Base-by-base conservation (phyloP, 1,140 invertebrate species). In the Linepithema humile region DNA sequence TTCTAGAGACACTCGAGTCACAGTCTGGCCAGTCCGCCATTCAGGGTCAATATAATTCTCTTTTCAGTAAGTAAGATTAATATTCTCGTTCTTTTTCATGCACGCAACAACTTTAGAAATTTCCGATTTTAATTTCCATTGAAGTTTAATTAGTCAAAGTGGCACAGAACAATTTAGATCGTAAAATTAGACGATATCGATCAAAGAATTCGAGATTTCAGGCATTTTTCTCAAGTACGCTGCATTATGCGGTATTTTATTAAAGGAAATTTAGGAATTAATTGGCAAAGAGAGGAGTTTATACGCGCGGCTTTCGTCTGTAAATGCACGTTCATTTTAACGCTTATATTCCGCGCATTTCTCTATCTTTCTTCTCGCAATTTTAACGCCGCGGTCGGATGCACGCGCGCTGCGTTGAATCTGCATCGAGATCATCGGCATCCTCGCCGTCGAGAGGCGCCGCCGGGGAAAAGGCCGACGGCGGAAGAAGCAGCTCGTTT, bases 401-500 rank as follows among this genome's bases (percentile, higher is more conserved):
- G 40, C 75, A 20, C 45, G 40, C 60, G 55, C 60, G 43, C 23
- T 26, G 38, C 43, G 45, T 38, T 35, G 84, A 26, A 50, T 48
- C 45, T 38, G 32, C 29, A 48, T 83, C 64, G 86, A 77, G 84
- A 87, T 86, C 85, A 85, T 86, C 85, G 85, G 73, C 57, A 69
- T 77, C 29, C 43, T 57, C 84, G 50, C 32, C 43, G 65, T 70
- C 60, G 78, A 53, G 65, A 72, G 35, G 23, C 80, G 23, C n/a
- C 72, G 43, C 35, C 72, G 59, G 43, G 32, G 43, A 69, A 67
- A 50, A 20, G 10, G 26, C 62, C 35, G 84, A 40, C 55, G 45
- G 65, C 55, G 72, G 57, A 83, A 59, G 69, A 59, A 48, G 65
- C 45, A 55, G 38, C 70, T 48, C 62, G 86, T 74, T 87, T 86